Evolutionary conservation across 2,888 invertebrate genomes (phyloP).

Genomic region (Acanthopleura granulata): DNA sequence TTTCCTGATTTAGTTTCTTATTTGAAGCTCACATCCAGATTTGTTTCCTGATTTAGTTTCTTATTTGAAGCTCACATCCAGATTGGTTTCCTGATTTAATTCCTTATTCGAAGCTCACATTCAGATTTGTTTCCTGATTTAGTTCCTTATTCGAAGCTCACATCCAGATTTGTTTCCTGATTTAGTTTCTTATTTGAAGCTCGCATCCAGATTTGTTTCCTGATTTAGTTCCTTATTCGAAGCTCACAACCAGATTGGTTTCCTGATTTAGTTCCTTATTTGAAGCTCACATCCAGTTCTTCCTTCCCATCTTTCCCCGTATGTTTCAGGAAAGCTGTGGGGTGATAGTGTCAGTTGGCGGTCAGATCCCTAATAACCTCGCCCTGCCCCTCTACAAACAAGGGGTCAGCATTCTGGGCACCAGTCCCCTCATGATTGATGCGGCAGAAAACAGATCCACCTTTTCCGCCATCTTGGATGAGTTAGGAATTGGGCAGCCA

Average conservation of each 20-base stretch:
- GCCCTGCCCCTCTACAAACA: slow-evolving; percentile 56
- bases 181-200: too few species aligned
- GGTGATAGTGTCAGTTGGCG: slow-evolving; percentile 59
- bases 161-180: too few species aligned
- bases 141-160: too few species aligned
- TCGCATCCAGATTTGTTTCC: too few species aligned
- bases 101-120: too few species aligned
- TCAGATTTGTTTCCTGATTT: too few species aligned
- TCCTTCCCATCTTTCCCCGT: background rate
- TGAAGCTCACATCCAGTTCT: too few species aligned
- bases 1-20: too few species aligned
- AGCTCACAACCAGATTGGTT: background rate
- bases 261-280: background rate
- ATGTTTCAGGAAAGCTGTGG: slow-evolving; percentile 43
- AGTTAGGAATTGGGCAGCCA: slow-evolving; percentile 53
- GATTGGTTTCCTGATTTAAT: too few species aligned
- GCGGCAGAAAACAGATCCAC: slow-evolving; percentile 56
- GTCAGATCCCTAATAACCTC: slow-evolving; percentile 64
- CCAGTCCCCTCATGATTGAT: slow-evolving; percentile 55
- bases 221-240: background rate
- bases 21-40: too few species aligned
- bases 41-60: too few species aligned
- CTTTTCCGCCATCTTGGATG: slow-evolving; percentile 59
- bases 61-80: too few species aligned
- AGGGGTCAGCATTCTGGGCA: slow-evolving; percentile 54